Evolutionary conservation across 2,888 invertebrate genomes (phyloP), one percentile per base, ranked within the genome.

Genomic region (Rhorus exstirpatorius): DNA sequence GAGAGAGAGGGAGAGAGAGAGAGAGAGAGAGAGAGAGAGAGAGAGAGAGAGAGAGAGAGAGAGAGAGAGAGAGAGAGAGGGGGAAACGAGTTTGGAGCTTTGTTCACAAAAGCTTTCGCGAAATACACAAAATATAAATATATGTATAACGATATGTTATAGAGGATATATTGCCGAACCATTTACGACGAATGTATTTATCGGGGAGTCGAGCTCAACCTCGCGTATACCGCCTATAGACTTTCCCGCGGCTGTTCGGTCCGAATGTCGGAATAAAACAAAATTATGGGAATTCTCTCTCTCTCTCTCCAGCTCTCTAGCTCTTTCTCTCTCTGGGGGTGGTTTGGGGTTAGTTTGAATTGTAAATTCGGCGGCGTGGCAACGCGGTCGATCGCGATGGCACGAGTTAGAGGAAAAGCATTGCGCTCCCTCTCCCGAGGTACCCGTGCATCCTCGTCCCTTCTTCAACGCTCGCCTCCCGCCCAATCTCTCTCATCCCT

Each of bases 181-280:
- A 71, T 79, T 53, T 79, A 78, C 82, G 67, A 85, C 81, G 79
- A 85, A 83, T 85, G 83, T 85, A 85, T 85, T 85, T 85, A 83
- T 85, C 82, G 82, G 72, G 49, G 63, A 8, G 65, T 60, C 60
- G 49, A 58, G 58, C 51, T 58, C 51, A 53, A 24, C 78, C 74
- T 46, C 79, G 49, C 65, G 35, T 53, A 68, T 55, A 74, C 41
- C 38, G 12, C 24, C 67, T 53, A 74, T 67, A 74, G 74, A 79
- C 74, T 79, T 68, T 79, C 21, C 67, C 38, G 10, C n/a, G 67
- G 67, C 74, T 79, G 79, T 74, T 79, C 79, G 74, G 67, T 67
- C 74, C 79, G 79, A 74, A 60, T 79, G 79, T 74, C 67, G 67
- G 74, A 79, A 79, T 79, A 79, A 79, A 79, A 79, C 79, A 79